phyloP scores from a whole-genome alignment of 2,888 invertebrate genomes.

The Rotaria magnacalcarata region DNA sequence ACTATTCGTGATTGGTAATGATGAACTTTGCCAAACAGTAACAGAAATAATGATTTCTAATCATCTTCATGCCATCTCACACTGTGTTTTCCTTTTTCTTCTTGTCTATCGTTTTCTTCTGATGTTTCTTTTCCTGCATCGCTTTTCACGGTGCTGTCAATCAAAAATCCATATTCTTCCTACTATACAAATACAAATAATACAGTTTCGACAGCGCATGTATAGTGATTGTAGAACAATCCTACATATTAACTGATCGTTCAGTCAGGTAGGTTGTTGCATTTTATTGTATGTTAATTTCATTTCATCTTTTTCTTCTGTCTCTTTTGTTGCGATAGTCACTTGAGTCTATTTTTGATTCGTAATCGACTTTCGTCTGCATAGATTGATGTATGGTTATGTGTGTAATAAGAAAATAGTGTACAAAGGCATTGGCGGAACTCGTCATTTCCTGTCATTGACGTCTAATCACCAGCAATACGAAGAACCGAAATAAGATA shows the following conservation, averaged over 20 bases:
- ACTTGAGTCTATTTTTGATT: not conserved
- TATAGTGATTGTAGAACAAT: not conserved
- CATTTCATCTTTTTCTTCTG: not conserved
- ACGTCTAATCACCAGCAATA: not conserved
- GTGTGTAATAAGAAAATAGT: not conserved
- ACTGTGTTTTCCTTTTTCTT: not conserved
- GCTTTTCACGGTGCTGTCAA: not conserved
- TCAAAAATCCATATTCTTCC: not conserved
- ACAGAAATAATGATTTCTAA: constrained; percentile 11
- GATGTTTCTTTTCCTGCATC: not conserved
- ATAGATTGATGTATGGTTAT: not conserved
- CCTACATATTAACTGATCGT: not conserved
- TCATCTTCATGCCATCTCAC: not conserved
- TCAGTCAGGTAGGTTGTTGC: not conserved
- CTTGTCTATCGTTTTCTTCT: not conserved
- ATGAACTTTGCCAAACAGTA: not conserved
- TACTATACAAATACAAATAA: not conserved
- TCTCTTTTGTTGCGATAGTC: not conserved
- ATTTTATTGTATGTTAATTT: not conserved
- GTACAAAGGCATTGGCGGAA: not conserved
- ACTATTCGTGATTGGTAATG: not conserved
- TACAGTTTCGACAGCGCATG: not conserved
- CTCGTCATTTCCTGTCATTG: not conserved
- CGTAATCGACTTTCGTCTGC: not conserved
- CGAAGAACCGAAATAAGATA: not conserved